Percentiles rank a stretch among this genome's conserved stretches.
Conservation (phyloP, 1,140 invertebrate species). For the Leguminivora glycinivorella region DNA sequence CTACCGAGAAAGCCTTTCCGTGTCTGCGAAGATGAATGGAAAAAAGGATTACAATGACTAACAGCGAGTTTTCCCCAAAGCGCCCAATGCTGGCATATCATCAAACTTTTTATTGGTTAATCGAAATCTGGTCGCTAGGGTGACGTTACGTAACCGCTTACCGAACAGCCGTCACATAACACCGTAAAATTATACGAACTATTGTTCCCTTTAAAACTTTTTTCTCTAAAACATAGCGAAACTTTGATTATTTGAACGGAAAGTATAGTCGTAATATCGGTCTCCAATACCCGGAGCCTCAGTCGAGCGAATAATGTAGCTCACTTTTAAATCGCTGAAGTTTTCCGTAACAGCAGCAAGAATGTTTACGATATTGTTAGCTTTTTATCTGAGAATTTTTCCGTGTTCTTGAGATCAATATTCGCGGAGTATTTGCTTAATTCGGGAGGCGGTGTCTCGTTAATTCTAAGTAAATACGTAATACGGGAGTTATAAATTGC, state of each 20-base stretch:
- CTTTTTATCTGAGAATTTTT: conserved; percentile 35
- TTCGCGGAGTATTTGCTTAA: conserved; percentile 22
- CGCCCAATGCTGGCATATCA: conserved; percentile 12
- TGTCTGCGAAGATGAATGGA: conserved; percentile 71
- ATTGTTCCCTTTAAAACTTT: conserved; percentile 15
- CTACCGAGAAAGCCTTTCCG: conserved; percentile 70
- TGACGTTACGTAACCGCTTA: not conserved
- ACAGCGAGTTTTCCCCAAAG: conserved; percentile 42
- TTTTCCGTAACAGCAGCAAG: conserved; percentile 37
- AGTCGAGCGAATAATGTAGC: conserved; percentile 35
- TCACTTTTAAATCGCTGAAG: conserved; percentile 44
- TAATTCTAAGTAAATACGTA: conserved; percentile 30
- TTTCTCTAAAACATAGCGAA: conserved; percentile 15
- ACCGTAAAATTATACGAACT: conserved; percentile 24
- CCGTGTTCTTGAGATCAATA: conserved; percentile 30
- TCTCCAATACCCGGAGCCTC: conserved; percentile 30
- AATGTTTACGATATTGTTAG: conserved; percentile 41
- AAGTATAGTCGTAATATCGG: conserved; percentile 24
- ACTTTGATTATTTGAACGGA: conserved; percentile 28
- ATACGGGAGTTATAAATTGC: conserved; percentile 37
- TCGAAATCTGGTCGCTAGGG: conserved; percentile 32
- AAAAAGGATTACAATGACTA: conserved; percentile 73
- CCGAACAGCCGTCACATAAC: not conserved
- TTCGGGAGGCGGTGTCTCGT: conserved; percentile 7
- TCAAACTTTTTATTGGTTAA: conserved; percentile 47